Conservation (phyloP, 2,888 invertebrate species). For the Cerastis rubricosa region DNA sequence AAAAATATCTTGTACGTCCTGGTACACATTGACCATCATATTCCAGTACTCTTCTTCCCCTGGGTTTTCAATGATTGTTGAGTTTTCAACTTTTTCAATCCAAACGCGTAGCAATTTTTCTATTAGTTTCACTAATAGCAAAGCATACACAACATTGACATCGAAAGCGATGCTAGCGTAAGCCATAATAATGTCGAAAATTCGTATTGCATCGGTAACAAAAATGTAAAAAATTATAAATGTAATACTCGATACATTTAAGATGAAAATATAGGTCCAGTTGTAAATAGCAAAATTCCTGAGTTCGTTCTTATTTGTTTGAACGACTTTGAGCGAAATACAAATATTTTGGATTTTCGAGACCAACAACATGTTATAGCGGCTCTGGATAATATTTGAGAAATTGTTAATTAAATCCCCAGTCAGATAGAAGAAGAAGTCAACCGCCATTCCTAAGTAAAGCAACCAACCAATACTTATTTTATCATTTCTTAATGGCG, state of each 20-base stretch:
- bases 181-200: not conserved
- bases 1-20: slow-evolving; percentile 1
- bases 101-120: not conserved
- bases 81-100: not conserved
- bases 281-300: not conserved
- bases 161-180: not conserved
- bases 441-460: not conserved
- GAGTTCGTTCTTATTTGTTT: not conserved
- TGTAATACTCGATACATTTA: not conserved
- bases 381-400: not conserved
- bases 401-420: not conserved
- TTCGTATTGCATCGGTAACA: not conserved
- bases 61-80: not conserved
- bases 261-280: not conserved
- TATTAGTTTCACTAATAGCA: not conserved
- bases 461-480: not conserved
- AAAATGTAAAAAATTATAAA: not conserved
- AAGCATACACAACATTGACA: not conserved
- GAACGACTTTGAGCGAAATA: not conserved
- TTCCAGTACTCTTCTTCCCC: not conserved
- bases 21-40: not conserved
- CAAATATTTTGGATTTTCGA: slow-evolving; percentile 3
- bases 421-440: not conserved
- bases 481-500: not conserved
- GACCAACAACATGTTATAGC: not conserved